Conservation (phyloP, 2,797 vertebrate species). For the Euphonia xanthogaster region DNA sequence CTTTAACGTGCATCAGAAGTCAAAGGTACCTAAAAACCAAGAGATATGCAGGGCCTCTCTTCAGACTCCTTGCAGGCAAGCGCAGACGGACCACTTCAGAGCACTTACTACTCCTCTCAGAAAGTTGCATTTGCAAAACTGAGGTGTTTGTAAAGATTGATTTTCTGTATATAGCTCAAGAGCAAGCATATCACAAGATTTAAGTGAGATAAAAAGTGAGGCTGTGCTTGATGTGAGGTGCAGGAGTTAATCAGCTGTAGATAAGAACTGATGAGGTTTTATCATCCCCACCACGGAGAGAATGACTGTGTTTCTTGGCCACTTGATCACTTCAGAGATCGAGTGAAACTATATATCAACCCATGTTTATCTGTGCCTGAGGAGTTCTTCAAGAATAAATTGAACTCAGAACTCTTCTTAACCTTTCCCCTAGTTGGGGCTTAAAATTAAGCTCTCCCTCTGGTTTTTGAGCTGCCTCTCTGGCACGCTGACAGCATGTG, state of each 20-base stretch:
- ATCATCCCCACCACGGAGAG: neutral
- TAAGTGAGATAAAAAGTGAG: conserved; percentile 43
- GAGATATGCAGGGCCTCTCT: neutral
- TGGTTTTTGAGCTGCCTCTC: conserved; percentile 40
- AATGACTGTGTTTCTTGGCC: conserved; percentile 23
- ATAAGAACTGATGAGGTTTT: conserved; percentile 58
- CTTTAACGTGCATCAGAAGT: neutral
- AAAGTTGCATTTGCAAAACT: neutral
- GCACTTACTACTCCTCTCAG: neutral
- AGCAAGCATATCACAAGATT: conserved; percentile 34
- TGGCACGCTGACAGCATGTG: neutral
- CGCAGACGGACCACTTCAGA: neutral
- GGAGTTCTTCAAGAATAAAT: conserved; percentile 42
- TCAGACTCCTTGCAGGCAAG: neutral
- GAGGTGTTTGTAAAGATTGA: conserved; percentile 43
- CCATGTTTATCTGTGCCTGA: conserved; percentile 40
- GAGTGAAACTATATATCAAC: conserved; percentile 20
- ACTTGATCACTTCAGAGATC: conserved; percentile 8
- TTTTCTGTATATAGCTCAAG: conserved; percentile 48
- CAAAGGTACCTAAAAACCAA: neutral
- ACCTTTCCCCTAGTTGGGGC: conserved; percentile 4
- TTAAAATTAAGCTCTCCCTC: conserved; percentile 44
- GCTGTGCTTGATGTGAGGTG: conserved; percentile 26
- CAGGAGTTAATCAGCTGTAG: conserved; percentile 56
- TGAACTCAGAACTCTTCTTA: conserved; percentile 46